A percentile compares a stretch with the other conserved stretches of the same genome.
Conservation (phyloP, 2,888 invertebrate genomes). For the Encarsia formosa region DNA sequence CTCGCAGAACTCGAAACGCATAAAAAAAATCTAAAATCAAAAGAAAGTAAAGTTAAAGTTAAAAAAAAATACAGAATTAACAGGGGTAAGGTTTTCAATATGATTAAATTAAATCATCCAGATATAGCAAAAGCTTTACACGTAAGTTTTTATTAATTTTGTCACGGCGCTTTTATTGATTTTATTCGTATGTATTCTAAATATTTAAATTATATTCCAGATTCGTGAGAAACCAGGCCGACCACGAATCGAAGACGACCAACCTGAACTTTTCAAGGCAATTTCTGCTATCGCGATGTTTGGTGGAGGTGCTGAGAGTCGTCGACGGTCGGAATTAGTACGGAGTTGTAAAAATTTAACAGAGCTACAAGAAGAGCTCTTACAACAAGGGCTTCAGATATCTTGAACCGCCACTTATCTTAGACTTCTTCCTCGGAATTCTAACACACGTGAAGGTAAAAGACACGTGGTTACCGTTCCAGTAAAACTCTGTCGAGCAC, state of each 20-base stretch:
- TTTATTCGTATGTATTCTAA: no score
- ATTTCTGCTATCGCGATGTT: conserved; percentile 14
- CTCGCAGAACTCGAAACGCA: neutral
- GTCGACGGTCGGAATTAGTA: conserved; percentile 26
- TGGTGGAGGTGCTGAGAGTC: conserved; percentile 28
- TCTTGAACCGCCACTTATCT: conserved; percentile 32
- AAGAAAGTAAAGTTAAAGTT: neutral
- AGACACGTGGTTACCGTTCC: conserved; percentile 38
- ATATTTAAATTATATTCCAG: neutral
- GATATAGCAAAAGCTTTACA: neutral
- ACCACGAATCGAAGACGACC: conserved; percentile 35
- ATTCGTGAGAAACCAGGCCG: conserved; percentile 26
- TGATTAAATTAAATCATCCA: neutral
- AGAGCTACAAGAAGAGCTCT: conserved; percentile 22
- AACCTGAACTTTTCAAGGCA: conserved; percentile 34
- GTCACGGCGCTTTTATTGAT: neutral
- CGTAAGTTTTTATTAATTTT: neutral
- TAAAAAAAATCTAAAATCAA: neutral
- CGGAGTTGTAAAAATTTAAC: conserved; percentile 22
- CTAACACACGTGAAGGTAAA: conserved; percentile 33
- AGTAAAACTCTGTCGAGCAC: conserved; percentile 30
- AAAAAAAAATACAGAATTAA: neutral
- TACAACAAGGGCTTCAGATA: conserved; percentile 27
- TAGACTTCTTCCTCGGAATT: conserved; percentile 31
- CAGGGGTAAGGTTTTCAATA: neutral